Evolutionary conservation across 2,888 invertebrate species (phyloP), one percentile per base, ranked within the genome.

Genomic region (Phengaris arion): DNA sequence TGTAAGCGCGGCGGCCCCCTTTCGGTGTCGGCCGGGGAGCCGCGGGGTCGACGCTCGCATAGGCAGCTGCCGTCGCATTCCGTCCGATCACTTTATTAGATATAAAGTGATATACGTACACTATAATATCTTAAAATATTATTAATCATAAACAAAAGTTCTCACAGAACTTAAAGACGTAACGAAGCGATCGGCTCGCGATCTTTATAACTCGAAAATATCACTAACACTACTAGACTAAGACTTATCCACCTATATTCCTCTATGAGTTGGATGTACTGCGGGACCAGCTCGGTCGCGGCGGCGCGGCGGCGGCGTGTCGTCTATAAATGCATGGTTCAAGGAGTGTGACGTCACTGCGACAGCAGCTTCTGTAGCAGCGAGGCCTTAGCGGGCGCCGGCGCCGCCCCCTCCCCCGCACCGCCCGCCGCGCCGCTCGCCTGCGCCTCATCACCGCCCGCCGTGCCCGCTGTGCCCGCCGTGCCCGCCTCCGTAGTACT

Each of bases 311-410:
- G 72, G 76, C 76, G 78, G 87, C 83, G 86, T 84, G 84, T 83
- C 84, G 82, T 82, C 85, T 54, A 87, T 91, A 91, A 91, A 91
- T 91, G 91, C 91, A 90, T 85, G 82, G 80, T 82, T 84, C 78
- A 79, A 75, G 81, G 75, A 74, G 79, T 79, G 77, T 75, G 55
- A 77, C 79, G 81, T 96, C 95, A 96, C 95, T 97, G 97, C 83
- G 97, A 97, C 87, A 98, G 94, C 87, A 97, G 94, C 93, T 97
- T 97, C 94, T 97, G 97, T 85, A 97, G 95, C 89, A 97, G 94
- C 87, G 97, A 97, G 83, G 97, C 96, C 89, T 95, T 96, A 92
- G 96, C 82, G 80, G 85, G 82, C 80, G 82, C 81, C 76, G 75
- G 68, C 57, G 69, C 79, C 76, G 79, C 79, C 77, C 79, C 79